Percentiles rank a stretch among this genome's conserved stretches.
phyloP scores from a whole-genome alignment of 2,888 invertebrate genomes.

The Cremastobaeus sp. region DNA sequence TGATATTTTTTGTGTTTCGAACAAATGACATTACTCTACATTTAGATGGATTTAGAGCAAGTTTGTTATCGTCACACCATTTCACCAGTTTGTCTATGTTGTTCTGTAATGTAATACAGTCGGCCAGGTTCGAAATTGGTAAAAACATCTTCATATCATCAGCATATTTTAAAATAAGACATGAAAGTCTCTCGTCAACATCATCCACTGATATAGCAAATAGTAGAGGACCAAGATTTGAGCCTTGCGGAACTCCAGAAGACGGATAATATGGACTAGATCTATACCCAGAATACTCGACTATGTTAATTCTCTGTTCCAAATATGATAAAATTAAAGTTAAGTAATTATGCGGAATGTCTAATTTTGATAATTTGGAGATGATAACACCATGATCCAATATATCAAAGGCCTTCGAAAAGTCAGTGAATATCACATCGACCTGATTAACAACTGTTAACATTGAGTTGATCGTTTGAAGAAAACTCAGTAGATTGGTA shows the following conservation, averaged over 20 bases:
- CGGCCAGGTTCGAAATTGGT: neutral
- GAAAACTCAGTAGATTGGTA: neutral
- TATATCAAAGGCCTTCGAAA: neutral
- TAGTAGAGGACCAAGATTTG: neutral
- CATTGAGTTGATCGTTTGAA: neutral
- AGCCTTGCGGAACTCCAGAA: constrained; percentile 2
- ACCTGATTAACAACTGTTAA: neutral
- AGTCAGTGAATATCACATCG: neutral
- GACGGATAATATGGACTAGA: neutral
- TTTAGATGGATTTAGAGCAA: neutral
- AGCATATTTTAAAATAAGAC: neutral
- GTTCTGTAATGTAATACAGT: neutral
- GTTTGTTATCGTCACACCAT: neutral
- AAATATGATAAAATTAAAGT: neutral
- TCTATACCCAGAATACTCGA: neutral
- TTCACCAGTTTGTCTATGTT: neutral
- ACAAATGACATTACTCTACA: constrained; percentile 11
- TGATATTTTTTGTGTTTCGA: neutral
- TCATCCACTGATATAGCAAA: neutral
- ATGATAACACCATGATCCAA: neutral
- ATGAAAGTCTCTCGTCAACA: neutral
- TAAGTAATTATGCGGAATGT: neutral
- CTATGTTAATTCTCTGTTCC: neutral
- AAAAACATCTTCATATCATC: neutral
- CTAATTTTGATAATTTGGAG: neutral